Base-by-base conservation (phyloP, 2,113 vertebrate species). In the Neolamprologus fasciatus region DNA sequence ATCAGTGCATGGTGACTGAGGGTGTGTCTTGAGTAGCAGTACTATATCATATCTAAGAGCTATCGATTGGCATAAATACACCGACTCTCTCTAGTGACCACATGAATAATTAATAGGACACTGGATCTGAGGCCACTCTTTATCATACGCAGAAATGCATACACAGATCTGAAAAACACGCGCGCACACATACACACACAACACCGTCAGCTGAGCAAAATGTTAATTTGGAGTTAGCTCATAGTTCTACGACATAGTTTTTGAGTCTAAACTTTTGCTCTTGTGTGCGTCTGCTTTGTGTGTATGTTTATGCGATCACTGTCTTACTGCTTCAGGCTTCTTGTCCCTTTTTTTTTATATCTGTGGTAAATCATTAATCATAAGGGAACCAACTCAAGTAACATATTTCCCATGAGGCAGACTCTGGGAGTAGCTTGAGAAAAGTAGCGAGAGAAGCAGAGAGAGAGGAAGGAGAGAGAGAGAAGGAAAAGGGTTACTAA, bases 21-120 rank as follows among this genome's bases (percentile, higher is more conserved):
- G 92, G 94, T 89, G 92, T 93, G 93, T 93, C 93, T 83, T 76
- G 93, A 92, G 90, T 83, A 89, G 90, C 89, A 89, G 87, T 73
- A 94, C 95, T 94, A 93, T 95, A 96, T 97, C 95, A 96, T 96
- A 97, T 97, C 96, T 97, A 97, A 97, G 95, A 97, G 96, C 96
- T 97, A 97, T 97, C 94, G 96, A 97, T 97, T 95, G 96, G 91
- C 93, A 95, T 93, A 95, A 96, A 96, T 95, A 96, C 95, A 96
- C 91, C 14, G 90, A 91, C 92, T 94, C 93, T 94, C 94, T 93
- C 93, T 95, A 94, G 96, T 96, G 95, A 95, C 94, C 63, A n/a
- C 89, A 96, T 97, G 90, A 97, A 97, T 97, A 94, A 97, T 97
- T 97, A 97, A 97, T 97, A 93, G 92, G 94, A 93, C 88, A 95